Conservation (phyloP, 2,113 vertebrate genomes). For the pig (Sus scrofa) region T2T-Sscrofa CM000817.6:74849001-74849500, state of each 20-base stretch:
- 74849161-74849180: neutral
- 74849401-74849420: slow-evolving; percentile 54
- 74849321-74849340: slow-evolving; percentile 71
- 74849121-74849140: slow-evolving; percentile 62
- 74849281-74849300: slow-evolving; percentile 27
- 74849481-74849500: slow-evolving; percentile 76
- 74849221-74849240: neutral
- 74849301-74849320: slow-evolving; percentile 77
- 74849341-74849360: slow-evolving; percentile 80
- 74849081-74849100: slow-evolving; percentile 67
- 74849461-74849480: slow-evolving; percentile 83
- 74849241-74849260: neutral
- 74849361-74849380: slow-evolving; percentile 82
- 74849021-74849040: neutral
- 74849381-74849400: slow-evolving; percentile 62
- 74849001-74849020: neutral
- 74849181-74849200: slow-evolving; percentile 13
- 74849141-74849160: slow-evolving; percentile 41
- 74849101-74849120: slow-evolving; percentile 75
- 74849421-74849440: slow-evolving; percentile 42
- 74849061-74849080: slow-evolving; percentile 43
- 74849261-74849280: neutral
- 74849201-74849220: slow-evolving; percentile 48
- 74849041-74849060: slow-evolving; percentile 49
- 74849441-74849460: slow-evolving; percentile 69